Percentiles rank a stretch among this genome's conserved stretches.
phyloP scores from a whole-genome alignment of 2,888 invertebrate species.

The Euphydryas editha region DNA sequence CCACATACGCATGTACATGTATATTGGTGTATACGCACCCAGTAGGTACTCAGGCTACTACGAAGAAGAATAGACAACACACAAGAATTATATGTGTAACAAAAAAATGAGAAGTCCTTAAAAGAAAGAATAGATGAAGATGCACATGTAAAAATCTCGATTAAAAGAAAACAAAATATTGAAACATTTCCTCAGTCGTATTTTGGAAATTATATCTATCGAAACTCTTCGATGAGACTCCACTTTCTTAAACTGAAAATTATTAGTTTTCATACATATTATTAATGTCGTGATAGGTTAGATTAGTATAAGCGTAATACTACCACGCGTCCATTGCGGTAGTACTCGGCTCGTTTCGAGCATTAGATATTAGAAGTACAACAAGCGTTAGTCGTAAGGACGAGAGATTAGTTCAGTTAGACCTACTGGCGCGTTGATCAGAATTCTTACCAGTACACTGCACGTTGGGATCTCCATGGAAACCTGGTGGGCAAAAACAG shows the following conservation, averaged over 20 bases:
- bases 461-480: conserved; percentile 89
- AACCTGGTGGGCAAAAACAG: conserved; percentile 93
- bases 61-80: conserved; percentile 71
- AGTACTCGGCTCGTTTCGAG: conserved; percentile 76
- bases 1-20: conserved; percentile 83
- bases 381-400: conserved; percentile 69
- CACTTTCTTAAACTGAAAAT: conserved; percentile 29
- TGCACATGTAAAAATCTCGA: conserved; percentile 22
- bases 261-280: conserved; percentile 23
- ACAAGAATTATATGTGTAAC: conserved; percentile 50
- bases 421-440: conserved; percentile 51
- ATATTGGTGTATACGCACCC: conserved; percentile 80
- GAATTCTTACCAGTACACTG: conserved; percentile 88
- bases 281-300: conserved; percentile 51
- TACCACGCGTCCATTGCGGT: conserved; percentile 70
- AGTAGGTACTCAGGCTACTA: conserved; percentile 73
- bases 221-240: conserved; percentile 20
- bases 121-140: conserved; percentile 33
- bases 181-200: conserved; percentile 12
- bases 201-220: conserved; percentile 12
- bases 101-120: conserved; percentile 39
- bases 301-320: conserved; percentile 80
- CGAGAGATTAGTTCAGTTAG: conserved; percentile 44
- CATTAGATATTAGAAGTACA: conserved; percentile 59
- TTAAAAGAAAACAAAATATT: conserved; percentile 26